phyloP scores from a whole-genome alignment of 2,888 invertebrate genomes.

The Tineola bisselliella region DNA sequence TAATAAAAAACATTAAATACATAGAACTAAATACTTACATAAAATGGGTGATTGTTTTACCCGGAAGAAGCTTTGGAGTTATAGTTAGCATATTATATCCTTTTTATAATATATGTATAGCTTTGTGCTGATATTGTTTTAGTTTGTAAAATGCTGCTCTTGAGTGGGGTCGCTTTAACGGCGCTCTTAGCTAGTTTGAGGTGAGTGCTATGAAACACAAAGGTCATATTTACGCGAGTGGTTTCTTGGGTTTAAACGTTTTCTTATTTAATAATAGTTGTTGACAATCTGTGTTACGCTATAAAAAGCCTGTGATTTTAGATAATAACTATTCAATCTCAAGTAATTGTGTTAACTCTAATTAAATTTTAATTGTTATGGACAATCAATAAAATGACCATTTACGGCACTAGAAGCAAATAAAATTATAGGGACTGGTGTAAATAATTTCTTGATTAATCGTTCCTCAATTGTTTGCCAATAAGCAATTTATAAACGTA shows the following conservation, averaged over 20 bases:
- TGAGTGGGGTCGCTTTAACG: slow-evolving; percentile 49
- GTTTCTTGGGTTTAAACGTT: not conserved
- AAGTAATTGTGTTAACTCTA: not conserved
- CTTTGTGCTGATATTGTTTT: slow-evolving; percentile 24
- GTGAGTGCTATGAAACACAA: slow-evolving; percentile 28
- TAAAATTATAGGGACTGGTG: slow-evolving; percentile 3
- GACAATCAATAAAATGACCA: slow-evolving; percentile 10
- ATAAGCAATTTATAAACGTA: not conserved
- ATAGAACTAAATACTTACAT: not conserved
- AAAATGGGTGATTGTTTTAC: not conserved
- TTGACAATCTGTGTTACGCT: not conserved
- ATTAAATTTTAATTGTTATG: not conserved
- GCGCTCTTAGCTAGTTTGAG: slow-evolving; percentile 45
- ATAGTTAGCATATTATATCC: not conserved
- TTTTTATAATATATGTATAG: not conserved
- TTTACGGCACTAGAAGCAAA: not conserved
- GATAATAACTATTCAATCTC: not conserved
- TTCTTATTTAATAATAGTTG: not conserved
- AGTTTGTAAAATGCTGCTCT: slow-evolving; percentile 56
- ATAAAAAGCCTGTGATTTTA: not conserved
- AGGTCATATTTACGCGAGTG: not conserved
- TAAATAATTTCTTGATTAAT: slow-evolving; percentile 1
- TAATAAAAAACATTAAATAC: too few relatives aligned
- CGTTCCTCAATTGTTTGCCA: not conserved
- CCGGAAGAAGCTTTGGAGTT: not conserved